Conservation (phyloP, 2,113 vertebrate species). For the Macrotis lagotis region DNA sequence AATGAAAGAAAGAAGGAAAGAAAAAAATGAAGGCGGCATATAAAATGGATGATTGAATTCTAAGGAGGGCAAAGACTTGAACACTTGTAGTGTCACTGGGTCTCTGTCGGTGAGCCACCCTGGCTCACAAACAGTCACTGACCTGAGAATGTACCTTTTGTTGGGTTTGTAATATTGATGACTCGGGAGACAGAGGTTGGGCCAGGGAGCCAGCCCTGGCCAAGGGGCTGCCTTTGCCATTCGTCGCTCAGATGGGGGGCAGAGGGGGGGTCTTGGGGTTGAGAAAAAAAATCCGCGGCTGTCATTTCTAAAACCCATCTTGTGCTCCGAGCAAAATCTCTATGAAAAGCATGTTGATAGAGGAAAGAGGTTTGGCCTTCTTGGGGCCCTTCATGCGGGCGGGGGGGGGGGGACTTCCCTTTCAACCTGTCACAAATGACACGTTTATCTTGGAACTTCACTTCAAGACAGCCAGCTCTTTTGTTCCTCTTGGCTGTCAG, state of each 20-base stretch:
- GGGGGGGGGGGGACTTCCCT: background rate
- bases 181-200: conserved; percentile 6
- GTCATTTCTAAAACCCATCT: conserved; percentile 50
- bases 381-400: conserved; percentile 31
- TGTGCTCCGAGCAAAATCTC: background rate
- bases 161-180: conserved; percentile 10
- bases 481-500: background rate
- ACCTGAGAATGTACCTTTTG: conserved; percentile 28
- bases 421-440: conserved; percentile 17
- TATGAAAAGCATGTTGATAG: conserved; percentile 45
- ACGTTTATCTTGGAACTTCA: conserved; percentile 15
- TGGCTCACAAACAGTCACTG: conserved; percentile 37
- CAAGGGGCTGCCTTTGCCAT: too few species aligned
- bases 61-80: conserved; percentile 66
- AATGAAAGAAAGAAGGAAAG: conserved; percentile 17
- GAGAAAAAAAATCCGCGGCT: background rate
- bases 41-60: conserved; percentile 42
- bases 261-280: conserved; percentile 1
- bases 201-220: too few species aligned
- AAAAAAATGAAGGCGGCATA: conserved; percentile 53
- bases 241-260: background rate
- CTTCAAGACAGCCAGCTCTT: conserved; percentile 31
- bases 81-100: conserved; percentile 48
- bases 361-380: conserved; percentile 35
- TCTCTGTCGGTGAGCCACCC: conserved; percentile 25